phyloP scores from a whole-genome alignment of 2,797 vertebrate species.

The Micropoecilia bifurca region DNA sequence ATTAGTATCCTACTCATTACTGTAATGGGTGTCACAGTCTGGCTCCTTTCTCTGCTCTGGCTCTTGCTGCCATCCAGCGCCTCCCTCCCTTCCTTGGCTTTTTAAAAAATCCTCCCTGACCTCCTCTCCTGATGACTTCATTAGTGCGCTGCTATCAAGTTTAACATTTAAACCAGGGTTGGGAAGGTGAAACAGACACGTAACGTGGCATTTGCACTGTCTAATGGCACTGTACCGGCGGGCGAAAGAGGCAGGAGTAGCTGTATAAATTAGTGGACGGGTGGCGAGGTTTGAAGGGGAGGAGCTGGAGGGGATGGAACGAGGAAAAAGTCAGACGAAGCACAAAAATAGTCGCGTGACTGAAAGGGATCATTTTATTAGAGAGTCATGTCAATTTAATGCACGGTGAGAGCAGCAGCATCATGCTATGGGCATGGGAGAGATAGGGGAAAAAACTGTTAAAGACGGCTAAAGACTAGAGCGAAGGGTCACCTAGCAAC shows the following conservation, averaged over 20 bases:
- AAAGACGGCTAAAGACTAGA: not conserved
- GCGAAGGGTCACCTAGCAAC: not conserved
- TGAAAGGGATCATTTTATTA: conserved; percentile 19
- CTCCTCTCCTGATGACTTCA: conserved; percentile 77
- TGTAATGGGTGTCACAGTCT: conserved; percentile 78
- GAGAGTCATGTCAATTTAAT: conserved; percentile 9
- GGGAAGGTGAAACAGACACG: conserved; percentile 78
- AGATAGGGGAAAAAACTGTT: not conserved
- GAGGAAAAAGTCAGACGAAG: conserved; percentile 28
- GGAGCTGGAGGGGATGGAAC: conserved; percentile 7
- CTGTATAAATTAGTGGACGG: conserved; percentile 71
- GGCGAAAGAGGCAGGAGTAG: conserved; percentile 49
- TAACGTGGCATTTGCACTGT: conserved; percentile 80
- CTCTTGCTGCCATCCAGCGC: conserved; percentile 29
- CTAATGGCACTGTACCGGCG: conserved; percentile 67
- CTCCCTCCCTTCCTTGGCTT: conserved; percentile 25
- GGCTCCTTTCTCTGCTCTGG: conserved; percentile 50
- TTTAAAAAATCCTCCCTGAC: conserved; percentile 31
- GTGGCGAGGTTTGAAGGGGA: conserved; percentile 5
- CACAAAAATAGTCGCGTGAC: conserved; percentile 11
- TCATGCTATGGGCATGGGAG: too few species aligned
- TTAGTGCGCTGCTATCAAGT: conserved; percentile 79
- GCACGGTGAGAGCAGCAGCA: not conserved
- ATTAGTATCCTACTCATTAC: conserved; percentile 80
- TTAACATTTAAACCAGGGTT: conserved; percentile 85